Conservation (phyloP, 2,888 invertebrate species). For the Mesochorus sp. region DNA sequence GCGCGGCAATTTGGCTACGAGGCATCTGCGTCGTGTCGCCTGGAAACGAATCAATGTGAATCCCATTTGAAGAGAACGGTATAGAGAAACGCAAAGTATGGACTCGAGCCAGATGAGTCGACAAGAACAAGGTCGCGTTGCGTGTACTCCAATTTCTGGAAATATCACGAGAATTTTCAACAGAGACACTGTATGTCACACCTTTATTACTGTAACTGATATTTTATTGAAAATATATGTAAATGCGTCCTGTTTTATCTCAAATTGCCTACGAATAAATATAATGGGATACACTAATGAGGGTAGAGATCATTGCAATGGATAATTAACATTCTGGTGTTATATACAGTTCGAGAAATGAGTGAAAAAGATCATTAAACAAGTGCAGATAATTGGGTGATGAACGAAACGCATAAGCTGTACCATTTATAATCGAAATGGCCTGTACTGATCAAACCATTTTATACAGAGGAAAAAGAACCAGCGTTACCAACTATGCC, state of each 20-base stretch:
- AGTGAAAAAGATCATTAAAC: background rate
- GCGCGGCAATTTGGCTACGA: conserved; percentile 29
- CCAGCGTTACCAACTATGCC: background rate
- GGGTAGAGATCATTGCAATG: background rate
- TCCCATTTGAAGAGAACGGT: conserved; percentile 19
- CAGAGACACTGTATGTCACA: background rate
- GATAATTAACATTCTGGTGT: background rate
- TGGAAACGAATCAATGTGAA: conserved; percentile 35
- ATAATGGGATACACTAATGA: background rate
- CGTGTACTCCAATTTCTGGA: conserved; percentile 37
- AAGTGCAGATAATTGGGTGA: background rate
- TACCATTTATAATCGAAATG: background rate
- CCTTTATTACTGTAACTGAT: background rate
- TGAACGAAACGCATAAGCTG: background rate
- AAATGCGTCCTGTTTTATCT: background rate
- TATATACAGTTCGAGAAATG: background rate
- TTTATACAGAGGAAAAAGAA: background rate
- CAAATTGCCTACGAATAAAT: background rate
- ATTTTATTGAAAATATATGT: conserved; percentile 15
- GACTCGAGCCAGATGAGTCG: conserved; percentile 43
- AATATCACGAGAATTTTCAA: conserved; percentile 13
- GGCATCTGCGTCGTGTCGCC: conserved; percentile 26
- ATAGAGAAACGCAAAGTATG: conserved; percentile 25
- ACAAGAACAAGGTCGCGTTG: conserved; percentile 44
- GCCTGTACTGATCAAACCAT: background rate